Conservation (phyloP, 2,113 vertebrate species). For the Dicaeum eximium region DNA sequence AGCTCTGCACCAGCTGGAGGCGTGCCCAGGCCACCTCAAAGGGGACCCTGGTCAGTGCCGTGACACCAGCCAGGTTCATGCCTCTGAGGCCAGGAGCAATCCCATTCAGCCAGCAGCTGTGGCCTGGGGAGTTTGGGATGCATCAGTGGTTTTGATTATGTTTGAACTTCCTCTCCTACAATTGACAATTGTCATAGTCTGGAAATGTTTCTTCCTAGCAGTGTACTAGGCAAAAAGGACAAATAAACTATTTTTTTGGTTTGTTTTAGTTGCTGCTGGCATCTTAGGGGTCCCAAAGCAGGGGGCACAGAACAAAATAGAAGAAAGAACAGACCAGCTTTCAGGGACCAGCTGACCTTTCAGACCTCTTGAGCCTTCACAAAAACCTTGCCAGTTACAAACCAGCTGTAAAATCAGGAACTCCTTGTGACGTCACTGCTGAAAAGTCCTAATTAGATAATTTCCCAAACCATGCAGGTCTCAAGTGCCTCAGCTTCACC, state of each 20-base stretch:
- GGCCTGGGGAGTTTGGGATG: background rate
- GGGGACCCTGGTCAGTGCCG: background rate
- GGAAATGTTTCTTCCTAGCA: constrained; percentile 47
- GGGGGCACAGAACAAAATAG: background rate
- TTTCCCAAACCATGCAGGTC: constrained; percentile 68
- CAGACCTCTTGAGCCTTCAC: constrained; percentile 47
- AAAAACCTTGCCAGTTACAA: constrained; percentile 38
- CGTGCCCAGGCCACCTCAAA: background rate
- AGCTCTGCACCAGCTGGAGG: background rate
- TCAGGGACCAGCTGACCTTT: constrained; percentile 62
- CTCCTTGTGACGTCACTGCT: constrained; percentile 47
- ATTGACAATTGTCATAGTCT: constrained; percentile 55
- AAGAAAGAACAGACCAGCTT: constrained; percentile 36
- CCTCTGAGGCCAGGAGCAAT: background rate
- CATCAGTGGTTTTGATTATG: constrained; percentile 65
- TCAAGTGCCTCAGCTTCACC: constrained; percentile 67
- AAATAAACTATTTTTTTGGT: constrained; percentile 50
- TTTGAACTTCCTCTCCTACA: constrained; percentile 59
- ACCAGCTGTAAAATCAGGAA: constrained; percentile 71
- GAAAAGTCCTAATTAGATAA: constrained; percentile 75
- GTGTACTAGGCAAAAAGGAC: constrained; percentile 1
- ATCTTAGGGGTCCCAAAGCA: constrained; percentile 5
- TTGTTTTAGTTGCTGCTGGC: constrained; percentile 29
- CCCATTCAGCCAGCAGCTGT: constrained; percentile 21
- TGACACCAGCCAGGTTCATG: constrained; percentile 14